Base-by-base conservation (phyloP, 2,113 vertebrate species). In the Eptesicus fuscus region DNA sequence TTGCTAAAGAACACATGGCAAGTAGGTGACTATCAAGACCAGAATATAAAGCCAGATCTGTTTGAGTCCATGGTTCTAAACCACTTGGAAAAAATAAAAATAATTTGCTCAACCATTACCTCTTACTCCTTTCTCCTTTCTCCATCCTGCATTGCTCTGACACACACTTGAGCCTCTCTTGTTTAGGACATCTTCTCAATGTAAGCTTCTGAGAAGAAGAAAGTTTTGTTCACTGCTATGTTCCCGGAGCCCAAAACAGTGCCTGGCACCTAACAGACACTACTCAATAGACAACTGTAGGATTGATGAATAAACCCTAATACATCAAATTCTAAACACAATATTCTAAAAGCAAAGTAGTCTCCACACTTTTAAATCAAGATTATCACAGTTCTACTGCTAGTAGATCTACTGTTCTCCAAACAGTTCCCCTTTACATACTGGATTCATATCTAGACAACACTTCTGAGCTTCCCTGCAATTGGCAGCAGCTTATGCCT, bases 281-380 rank as follows among this genome's bases (percentile, higher is more conserved):
- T 61, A 47, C 49, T 61, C 65, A 42, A n/a, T 59, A 88, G 96
- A 35, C 32, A 76, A 61, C 22, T 83, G 47, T 51, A 49, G 32
- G 80, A 59, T 22, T 73, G 30, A 84, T 59, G 44, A 88, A 87
- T 59, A 83, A 73, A 80, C 18, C 49, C 18, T 18, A 63, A 42
- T 53, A 93, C 32, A 91, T 92, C 69, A 83, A 49, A 85, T 92
- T 92, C 78, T 63, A 94, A 69, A 5, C 61, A 51, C 7, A 78
- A 51, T 49, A 37, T 69, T 85, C 23, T 37, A 9, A 2, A 30
- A 85, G 67, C 47, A 91, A 91, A 78, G 14, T 16, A 23, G 12
- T 86, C 51, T 88, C n/a, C 17, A 49, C 14, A 18, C 20, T 35
- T 86, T 40, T 69, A 35, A 22, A 35, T 86, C 47, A 73, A 85